Evolutionary conservation across 2,888 invertebrate species (phyloP).

Genomic region (Pachymerium ferrugineum): DNA sequence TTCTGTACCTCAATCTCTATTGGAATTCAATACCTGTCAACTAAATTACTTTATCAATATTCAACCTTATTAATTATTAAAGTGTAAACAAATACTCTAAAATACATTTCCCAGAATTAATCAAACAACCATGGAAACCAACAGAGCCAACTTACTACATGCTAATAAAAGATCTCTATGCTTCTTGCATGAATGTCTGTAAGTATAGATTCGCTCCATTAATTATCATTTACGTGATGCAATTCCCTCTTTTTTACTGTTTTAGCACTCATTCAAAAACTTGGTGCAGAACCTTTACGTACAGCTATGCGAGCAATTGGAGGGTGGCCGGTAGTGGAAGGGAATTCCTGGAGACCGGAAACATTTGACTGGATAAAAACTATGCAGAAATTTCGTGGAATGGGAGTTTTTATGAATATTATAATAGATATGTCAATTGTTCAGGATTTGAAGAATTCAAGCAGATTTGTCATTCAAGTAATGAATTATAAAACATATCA

Average conservation of each 20-base stretch:
- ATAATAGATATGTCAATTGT: slow-evolving; percentile 85
- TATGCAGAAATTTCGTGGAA: slow-evolving; percentile 70
- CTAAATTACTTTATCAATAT: no score
- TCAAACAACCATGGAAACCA: neutral
- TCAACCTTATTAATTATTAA: no score
- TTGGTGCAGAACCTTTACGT: slow-evolving; percentile 67
- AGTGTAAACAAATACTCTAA: no score
- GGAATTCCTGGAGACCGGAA: slow-evolving; percentile 60
- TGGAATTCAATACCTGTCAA: no score
- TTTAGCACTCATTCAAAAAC: slow-evolving; percentile 70
- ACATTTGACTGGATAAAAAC: slow-evolving; percentile 75
- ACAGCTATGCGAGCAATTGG: slow-evolving; percentile 70
- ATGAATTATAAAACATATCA: slow-evolving; percentile 40
- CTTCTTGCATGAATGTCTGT: slow-evolving; percentile 84
- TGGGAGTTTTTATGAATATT: slow-evolving; percentile 83
- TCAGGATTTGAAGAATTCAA: slow-evolving; percentile 82
- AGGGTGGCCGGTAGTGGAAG: slow-evolving; percentile 89
- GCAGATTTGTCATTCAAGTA: slow-evolving; percentile 76
- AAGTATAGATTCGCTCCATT: slow-evolving; percentile 46
- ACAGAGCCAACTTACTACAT: slow-evolving; percentile 59
- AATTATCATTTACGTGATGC: neutral
- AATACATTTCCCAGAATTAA: no score
- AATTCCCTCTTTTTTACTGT: slow-evolving; percentile 28
- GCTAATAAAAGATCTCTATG: slow-evolving; percentile 77
- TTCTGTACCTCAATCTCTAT: no score